Base-by-base conservation (phyloP, 2,113 vertebrate species). In the Thermophis baileyi region DNA sequence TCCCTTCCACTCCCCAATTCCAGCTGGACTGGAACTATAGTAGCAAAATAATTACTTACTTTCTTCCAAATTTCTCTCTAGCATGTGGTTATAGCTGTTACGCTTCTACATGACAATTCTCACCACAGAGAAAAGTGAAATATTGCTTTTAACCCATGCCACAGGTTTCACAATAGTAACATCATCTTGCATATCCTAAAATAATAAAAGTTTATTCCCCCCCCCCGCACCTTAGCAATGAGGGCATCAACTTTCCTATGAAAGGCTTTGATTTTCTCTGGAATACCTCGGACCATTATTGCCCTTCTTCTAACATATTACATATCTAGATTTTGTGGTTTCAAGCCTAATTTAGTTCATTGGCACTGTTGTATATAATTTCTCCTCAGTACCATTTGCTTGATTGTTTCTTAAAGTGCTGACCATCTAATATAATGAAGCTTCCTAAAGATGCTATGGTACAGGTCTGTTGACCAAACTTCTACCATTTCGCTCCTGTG, bases 351-450 rank as follows among this genome's bases (percentile, higher is more conserved):
- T 81, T 81, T 81, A 81, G 16, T 1, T 1, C 1, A 0, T 46
- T 93, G 63, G 25, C 93, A 47, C 88, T 0, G 0, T 55, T 27
- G 88, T 93, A 30, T 55, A 49, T 90, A 63, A 44, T 74, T 92
- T 90, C 60, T 95, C 27, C 9, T 93, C n/a, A 53, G 85, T 60
- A 81, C 35, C 5, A 0, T 0, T 74, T 18, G 0, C 49, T 0
- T 14, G 90, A 74, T 87, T 0, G 0, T 90, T 49, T 91, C 94
- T 94, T 95, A 92, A 92, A 89, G 35, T 0, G 2, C 40, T 93
- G 94, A 30, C 8, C 27, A 44, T 44, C 86, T 88, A 94, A 51
- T 89, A 12, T 53, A 94, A 90, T 93, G 94, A 96, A 95, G 74
- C 35, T 81, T 81, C 35, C 35, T 44, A 40, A 81, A 81, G 35